These are phyloP conservation scores for Rhinella marina DNA, from an alignment of 2,797 vertebrate genomes.

Conservation along the genomic window DNA sequence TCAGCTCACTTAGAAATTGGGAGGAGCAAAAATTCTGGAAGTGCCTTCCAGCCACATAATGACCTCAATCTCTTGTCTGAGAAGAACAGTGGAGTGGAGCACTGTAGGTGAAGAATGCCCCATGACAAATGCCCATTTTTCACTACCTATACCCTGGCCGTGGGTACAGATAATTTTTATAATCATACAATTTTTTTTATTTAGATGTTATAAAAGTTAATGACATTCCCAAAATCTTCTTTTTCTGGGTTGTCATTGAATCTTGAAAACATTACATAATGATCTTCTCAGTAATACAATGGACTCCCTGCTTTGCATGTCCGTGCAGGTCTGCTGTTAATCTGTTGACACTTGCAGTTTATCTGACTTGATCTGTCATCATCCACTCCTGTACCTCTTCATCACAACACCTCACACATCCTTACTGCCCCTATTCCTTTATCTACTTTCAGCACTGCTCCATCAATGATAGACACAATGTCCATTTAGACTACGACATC, in stretches of 20 bases:
- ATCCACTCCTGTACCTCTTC: slow-evolving; percentile 21
- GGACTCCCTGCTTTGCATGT: background rate
- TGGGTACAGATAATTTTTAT: background rate
- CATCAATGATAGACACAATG: background rate
- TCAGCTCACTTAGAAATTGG: too few relatives aligned
- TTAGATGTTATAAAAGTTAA: background rate
- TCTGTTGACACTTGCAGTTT: slow-evolving; percentile 35
- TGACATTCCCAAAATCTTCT: background rate
- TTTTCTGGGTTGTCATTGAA: background rate
- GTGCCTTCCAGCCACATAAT: too few relatives aligned
- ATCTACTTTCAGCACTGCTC: background rate
- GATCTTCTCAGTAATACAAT: background rate
- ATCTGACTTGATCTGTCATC: slow-evolving; percentile 43
- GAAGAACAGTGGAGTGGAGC: too few relatives aligned
- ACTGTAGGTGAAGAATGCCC: too few relatives aligned
- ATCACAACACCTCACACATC: slow-evolving; percentile 17
- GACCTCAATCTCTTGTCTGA: too few relatives aligned
- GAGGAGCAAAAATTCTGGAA: too few relatives aligned
- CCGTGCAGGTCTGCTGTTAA: slow-evolving; percentile 14
- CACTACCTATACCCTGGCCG: too few relatives aligned
- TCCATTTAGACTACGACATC: background rate
- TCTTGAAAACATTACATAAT: background rate
- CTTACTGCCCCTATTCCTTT: background rate
- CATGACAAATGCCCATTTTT: too few relatives aligned
- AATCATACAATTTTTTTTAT: background rate